phyloP scores from a whole-genome alignment of 2,888 invertebrate species.

The Synanthedon tipuliformis region DNA sequence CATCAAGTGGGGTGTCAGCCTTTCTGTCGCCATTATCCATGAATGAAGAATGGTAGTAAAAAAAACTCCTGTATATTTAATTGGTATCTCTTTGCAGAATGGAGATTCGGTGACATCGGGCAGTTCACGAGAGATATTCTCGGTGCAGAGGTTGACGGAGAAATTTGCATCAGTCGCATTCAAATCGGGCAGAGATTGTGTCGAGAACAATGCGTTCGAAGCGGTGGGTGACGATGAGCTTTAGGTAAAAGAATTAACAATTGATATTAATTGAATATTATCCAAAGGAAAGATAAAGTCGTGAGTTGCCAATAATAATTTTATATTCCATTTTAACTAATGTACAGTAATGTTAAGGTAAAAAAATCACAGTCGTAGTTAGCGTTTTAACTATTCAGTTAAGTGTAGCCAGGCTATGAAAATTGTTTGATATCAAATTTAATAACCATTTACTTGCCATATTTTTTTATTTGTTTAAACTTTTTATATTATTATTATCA shows the following conservation, averaged over 20 bases:
- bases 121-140: constrained; percentile 75
- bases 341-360: constrained; percentile 5
- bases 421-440: background rate
- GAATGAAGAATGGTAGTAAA: no score
- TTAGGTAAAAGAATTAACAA: constrained; percentile 30
- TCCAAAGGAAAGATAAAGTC: constrained; percentile 32
- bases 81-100: constrained; percentile 49
- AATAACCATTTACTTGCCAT: constrained; percentile 6
- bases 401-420: constrained; percentile 3
- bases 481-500: no score
- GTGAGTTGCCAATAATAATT: constrained; percentile 37
- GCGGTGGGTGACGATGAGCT: constrained; percentile 96
- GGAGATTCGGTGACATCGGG: constrained; percentile 64
- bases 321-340: constrained; percentile 13
- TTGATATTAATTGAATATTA: constrained; percentile 7
- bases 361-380: background rate
- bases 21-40: no score
- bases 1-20: no score
- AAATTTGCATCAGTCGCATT: constrained; percentile 79
- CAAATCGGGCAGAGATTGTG: constrained; percentile 76
- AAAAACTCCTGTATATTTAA: no score
- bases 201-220: constrained; percentile 93
- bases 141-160: constrained; percentile 80
- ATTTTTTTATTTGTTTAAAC: background rate
- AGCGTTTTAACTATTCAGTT: background rate